Evolutionary conservation across 1,140 invertebrate species (phyloP).

Genomic region (Colletes latitarsis): DNA sequence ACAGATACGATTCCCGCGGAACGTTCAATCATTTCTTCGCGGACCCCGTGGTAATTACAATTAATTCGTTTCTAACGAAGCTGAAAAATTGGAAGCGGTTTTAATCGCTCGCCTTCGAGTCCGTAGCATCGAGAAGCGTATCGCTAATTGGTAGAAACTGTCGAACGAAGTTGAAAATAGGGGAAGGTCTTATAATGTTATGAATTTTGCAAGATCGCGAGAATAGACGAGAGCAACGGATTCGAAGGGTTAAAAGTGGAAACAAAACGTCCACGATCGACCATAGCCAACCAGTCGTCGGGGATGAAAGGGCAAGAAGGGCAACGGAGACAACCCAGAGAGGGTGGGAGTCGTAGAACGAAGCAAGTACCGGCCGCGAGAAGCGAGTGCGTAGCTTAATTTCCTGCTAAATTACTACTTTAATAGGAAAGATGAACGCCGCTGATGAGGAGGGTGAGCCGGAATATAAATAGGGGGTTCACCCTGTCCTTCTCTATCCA

Average conservation of each 20-base stretch:
- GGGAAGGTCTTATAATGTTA: too few species aligned
- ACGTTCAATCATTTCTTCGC: neutral
- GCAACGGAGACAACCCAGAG: conserved; percentile 2
- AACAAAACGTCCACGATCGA: conserved; percentile 48
- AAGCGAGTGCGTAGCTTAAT: conserved; percentile 80
- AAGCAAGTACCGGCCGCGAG: conserved; percentile 70
- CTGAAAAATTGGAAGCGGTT: too few species aligned
- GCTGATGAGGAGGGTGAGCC: conserved; percentile 81
- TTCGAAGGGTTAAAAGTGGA: conserved; percentile 23
- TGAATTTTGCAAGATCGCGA: neutral
- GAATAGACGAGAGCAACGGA: neutral
- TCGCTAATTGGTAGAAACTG: too few species aligned
- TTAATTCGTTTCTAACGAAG: neutral
- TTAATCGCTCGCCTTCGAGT: neutral
- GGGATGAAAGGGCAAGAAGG: neutral
- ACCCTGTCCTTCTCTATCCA: conserved; percentile 59
- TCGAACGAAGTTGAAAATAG: too few species aligned
- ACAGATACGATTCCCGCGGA: neutral
- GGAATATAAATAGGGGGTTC: conserved; percentile 81
- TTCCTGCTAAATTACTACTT: conserved; percentile 83
- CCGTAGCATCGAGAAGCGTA: neutral
- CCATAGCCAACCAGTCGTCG: conserved; percentile 24
- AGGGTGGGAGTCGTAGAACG: conserved; percentile 45
- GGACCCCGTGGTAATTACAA: neutral
- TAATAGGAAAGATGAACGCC: conserved; percentile 82